Percentiles rank a stretch among this genome's conserved stretches.
phyloP scores from a whole-genome alignment of 2,888 invertebrate species.

The Drosophila neotestacea region DNA sequence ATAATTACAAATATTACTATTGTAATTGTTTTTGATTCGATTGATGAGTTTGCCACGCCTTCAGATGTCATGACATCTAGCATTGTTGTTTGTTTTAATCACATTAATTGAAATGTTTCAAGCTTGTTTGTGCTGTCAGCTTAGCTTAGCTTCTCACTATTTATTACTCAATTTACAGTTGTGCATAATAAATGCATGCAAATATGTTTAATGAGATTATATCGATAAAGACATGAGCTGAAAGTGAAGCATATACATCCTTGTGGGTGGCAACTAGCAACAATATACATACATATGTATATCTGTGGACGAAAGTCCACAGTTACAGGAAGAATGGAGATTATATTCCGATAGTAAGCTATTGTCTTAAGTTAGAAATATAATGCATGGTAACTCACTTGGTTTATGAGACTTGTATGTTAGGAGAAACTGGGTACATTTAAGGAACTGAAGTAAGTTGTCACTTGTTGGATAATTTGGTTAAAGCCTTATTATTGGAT shows the following conservation, averaged over 20 bases:
- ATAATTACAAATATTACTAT: slow-evolving; percentile 41
- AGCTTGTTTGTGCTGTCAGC: slow-evolving; percentile 20
- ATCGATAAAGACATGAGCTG: background rate
- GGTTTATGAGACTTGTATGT: too few relatives aligned
- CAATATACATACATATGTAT: too few relatives aligned
- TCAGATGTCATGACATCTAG: slow-evolving; percentile 2
- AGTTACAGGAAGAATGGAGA: too few relatives aligned
- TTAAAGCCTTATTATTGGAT: too few relatives aligned
- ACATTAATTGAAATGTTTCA: slow-evolving; percentile 40
- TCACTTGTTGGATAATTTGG: too few relatives aligned
- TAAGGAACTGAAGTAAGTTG: too few relatives aligned
- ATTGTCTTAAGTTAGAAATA: too few relatives aligned
- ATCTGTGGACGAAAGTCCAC: too few relatives aligned
- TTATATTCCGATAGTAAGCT: too few relatives aligned
- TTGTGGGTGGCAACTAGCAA: background rate
- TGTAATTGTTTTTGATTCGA: slow-evolving; percentile 45
- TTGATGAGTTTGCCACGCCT: slow-evolving; percentile 37
- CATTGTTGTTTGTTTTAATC: slow-evolving; percentile 30
- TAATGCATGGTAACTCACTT: too few relatives aligned
- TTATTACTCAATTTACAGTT: slow-evolving; percentile 34
- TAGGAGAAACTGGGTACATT: too few relatives aligned
- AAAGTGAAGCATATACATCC: background rate
- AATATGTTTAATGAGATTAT: slow-evolving; percentile 2
- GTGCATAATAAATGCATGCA: slow-evolving; percentile 25
- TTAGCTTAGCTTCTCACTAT: slow-evolving; percentile 19